Conservation (phyloP, 2,797 vertebrate genomes). For the Chaetodon trifasciatus region DNA sequence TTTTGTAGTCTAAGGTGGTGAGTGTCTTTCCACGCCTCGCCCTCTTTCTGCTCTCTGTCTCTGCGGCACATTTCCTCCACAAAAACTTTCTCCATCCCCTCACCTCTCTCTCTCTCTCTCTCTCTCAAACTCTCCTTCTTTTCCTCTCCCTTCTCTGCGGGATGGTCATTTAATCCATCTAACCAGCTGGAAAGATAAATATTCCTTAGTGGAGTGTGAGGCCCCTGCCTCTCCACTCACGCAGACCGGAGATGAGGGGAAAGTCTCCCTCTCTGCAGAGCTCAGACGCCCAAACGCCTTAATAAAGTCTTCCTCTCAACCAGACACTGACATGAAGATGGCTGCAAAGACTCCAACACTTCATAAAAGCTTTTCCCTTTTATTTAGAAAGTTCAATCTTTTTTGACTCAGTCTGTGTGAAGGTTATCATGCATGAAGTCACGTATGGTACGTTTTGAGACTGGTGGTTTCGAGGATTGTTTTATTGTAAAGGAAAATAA, state of each 20-base stretch:
- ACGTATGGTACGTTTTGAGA: slow-evolving; percentile 5
- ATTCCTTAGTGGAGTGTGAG: slow-evolving; percentile 81
- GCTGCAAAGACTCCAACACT: slow-evolving; percentile 38
- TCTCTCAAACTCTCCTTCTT: slow-evolving; percentile 53
- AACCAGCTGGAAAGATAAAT: slow-evolving; percentile 87
- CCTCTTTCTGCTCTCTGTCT: slow-evolving; percentile 41
- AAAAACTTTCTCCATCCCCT: slow-evolving; percentile 69
- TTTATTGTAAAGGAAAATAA: slow-evolving; percentile 22
- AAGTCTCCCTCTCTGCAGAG: slow-evolving; percentile 68
- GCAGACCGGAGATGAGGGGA: slow-evolving; percentile 80
- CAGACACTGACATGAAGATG: slow-evolving; percentile 63
- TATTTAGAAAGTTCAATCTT: slow-evolving; percentile 27
- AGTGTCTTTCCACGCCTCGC: slow-evolving; percentile 51
- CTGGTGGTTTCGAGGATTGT: slow-evolving; percentile 6
- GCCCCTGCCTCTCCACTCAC: slow-evolving; percentile 78
- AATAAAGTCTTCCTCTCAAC: slow-evolving; percentile 73
- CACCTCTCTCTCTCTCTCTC: slow-evolving; percentile 45
- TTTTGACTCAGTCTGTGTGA: slow-evolving; percentile 23
- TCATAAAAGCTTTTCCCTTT: slow-evolving; percentile 17
- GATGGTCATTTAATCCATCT: slow-evolving; percentile 86
- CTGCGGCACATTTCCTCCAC: slow-evolving; percentile 59
- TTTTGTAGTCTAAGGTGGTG: slow-evolving; percentile 58
- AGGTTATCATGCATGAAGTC: slow-evolving; percentile 24
- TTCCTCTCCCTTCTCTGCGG: slow-evolving; percentile 65
- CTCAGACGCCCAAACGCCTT: slow-evolving; percentile 63